Conservation (phyloP, 2,888 invertebrate genomes). For the Pyrochroa serraticornis region DNA sequence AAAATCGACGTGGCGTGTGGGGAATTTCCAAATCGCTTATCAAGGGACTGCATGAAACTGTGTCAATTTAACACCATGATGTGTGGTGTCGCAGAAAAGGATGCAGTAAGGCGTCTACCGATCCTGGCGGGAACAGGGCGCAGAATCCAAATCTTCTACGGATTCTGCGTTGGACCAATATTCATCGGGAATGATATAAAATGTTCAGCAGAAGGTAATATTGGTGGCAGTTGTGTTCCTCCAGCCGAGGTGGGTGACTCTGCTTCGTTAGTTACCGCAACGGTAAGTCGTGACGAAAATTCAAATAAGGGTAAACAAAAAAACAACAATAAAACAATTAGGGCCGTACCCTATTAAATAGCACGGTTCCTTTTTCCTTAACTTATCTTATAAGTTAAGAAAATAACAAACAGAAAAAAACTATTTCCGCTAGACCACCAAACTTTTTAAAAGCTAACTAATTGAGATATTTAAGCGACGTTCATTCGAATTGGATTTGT, state of each 20-base stretch:
- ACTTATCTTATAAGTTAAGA: no score
- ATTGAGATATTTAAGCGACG: no score
- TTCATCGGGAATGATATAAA: slow-evolving; percentile 37
- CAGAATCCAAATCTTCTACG: slow-evolving; percentile 43
- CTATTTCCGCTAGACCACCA: no score
- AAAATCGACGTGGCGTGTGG: background rate
- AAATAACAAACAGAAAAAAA: no score
- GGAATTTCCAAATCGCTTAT: slow-evolving; percentile 18
- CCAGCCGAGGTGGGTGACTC: slow-evolving; percentile 25
- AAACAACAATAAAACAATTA: background rate
- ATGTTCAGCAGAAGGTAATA: slow-evolving; percentile 35
- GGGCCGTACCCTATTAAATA: background rate
- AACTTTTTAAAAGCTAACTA: no score
- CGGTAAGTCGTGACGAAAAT: slow-evolving; percentile 24
- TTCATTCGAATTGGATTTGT: no score
- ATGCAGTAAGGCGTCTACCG: slow-evolving; percentile 36
- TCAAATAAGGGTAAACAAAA: background rate
- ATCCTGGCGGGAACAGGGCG: slow-evolving; percentile 36
- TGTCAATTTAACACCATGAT: slow-evolving; percentile 20
- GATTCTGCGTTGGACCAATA: slow-evolving; percentile 48
- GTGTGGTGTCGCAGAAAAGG: slow-evolving; percentile 24
- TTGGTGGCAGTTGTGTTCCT: slow-evolving; percentile 32
- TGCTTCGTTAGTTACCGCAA: slow-evolving; percentile 11
- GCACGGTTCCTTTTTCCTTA: background rate
- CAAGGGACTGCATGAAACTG: slow-evolving; percentile 21